Percentiles rank a stretch among this genome's conserved stretches.
These are phyloP conservation scores for Chroicocephalus ridibundus DNA, from an alignment of 2,113 vertebrate genomes.

Conservation along the genomic window DNA sequence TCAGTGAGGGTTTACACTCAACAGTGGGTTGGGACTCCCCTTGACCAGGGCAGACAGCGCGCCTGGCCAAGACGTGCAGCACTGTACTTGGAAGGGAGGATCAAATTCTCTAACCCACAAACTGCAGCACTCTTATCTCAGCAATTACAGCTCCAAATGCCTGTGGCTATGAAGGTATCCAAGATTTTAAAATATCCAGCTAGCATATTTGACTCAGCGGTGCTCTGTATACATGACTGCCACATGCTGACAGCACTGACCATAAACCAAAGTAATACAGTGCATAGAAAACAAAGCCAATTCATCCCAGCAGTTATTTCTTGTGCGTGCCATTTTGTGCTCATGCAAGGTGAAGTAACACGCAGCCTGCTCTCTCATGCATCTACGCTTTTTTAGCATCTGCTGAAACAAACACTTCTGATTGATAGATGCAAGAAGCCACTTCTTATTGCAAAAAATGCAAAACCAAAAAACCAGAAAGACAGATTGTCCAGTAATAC, in stretches of 20 bases:
- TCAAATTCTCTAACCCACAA: neutral
- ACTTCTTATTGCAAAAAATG: neutral
- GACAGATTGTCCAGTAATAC: neutral
- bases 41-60: rapidly evolving
- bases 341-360: neutral
- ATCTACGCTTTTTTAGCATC: neutral
- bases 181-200: neutral
- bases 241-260: neutral
- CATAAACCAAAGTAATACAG: neutral
- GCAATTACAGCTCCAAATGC: neutral
- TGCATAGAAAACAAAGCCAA: neutral
- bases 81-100: neutral
- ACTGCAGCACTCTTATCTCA: neutral
- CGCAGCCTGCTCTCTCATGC: neutral
- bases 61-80: neutral
- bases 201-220: neutral
- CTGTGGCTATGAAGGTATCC: neutral
- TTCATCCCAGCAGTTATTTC: neutral
- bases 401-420: neutral
- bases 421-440: neutral
- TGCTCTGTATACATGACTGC: neutral
- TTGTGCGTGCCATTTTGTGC: rapidly evolving
- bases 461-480: neutral
- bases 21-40: neutral
- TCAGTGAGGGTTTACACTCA: neutral